These are phyloP conservation scores for Arizona elegans DNA, from an alignment of 2,113 vertebrate genomes.

Conservation along the genomic window DNA sequence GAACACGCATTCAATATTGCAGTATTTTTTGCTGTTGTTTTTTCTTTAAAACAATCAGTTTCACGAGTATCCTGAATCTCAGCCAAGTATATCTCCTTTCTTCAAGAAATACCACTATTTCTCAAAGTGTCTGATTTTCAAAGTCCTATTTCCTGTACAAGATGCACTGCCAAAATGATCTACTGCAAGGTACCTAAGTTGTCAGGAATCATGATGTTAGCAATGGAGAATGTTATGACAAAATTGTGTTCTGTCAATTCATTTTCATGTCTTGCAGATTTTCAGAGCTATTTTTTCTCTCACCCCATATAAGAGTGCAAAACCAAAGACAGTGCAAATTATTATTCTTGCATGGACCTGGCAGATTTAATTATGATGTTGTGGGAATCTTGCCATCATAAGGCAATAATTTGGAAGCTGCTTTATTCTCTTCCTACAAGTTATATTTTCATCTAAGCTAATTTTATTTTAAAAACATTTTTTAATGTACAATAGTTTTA, in stretches of 20 bases:
- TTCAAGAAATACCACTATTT: conserved; percentile 32
- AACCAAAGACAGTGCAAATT: background rate
- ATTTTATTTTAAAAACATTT: background rate
- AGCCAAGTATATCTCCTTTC: conserved; percentile 35
- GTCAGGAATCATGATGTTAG: conserved; percentile 14
- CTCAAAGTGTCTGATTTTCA: conserved; percentile 22
- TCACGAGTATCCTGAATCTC: conserved; percentile 26
- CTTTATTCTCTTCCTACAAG: background rate
- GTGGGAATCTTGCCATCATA: background rate
- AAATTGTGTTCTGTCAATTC: conserved; percentile 7
- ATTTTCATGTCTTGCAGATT: conserved; percentile 21
- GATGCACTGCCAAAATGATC: conserved; percentile 49
- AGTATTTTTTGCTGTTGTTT: background rate
- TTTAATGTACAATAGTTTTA: background rate
- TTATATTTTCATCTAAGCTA: background rate
- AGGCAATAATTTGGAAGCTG: background rate
- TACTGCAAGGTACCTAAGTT: conserved; percentile 38
- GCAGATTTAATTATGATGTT: conserved; percentile 9
- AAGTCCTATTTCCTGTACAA: conserved; percentile 22
- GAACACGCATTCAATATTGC: background rate
- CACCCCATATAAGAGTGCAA: background rate
- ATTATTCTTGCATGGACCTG: background rate
- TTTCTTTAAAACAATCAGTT: background rate
- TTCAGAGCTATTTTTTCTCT: background rate
- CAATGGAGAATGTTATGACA: conserved; percentile 39